phyloP scores from a whole-genome alignment of 2,113 vertebrate species.

The Otocyon megalotis region DNA sequence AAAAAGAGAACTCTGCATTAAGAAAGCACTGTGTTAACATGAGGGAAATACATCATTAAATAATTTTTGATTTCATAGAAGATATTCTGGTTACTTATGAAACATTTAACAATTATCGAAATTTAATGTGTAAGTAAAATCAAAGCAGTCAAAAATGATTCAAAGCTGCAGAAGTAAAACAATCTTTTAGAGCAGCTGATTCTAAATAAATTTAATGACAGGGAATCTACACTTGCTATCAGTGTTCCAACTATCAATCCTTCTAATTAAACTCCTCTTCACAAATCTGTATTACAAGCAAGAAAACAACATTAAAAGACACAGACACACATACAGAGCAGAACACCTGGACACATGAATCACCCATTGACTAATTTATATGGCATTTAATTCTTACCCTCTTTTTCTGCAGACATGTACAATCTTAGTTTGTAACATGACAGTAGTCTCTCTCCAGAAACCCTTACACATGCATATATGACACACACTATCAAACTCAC shows the following conservation, averaged over 20 bases:
- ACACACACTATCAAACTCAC: background rate
- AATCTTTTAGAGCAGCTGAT: background rate
- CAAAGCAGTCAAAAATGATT: background rate
- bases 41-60: background rate
- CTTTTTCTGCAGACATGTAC: background rate
- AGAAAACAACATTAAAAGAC: background rate
- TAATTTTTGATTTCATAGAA: conserved; percentile 39
- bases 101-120: background rate
- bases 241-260: background rate
- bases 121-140: conserved; percentile 46
- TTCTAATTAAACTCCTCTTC: background rate
- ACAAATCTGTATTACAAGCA: background rate
- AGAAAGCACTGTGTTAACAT: background rate
- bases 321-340: background rate
- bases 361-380: background rate
- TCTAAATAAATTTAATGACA: background rate
- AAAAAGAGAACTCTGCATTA: background rate
- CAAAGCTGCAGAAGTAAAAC: background rate
- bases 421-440: background rate
- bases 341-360: background rate
- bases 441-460: background rate
- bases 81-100: conserved; percentile 31
- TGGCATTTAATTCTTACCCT: background rate
- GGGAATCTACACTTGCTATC: background rate
- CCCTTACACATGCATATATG: background rate